Base-by-base conservation (phyloP, 2,888 invertebrate genomes). In the Cabera pusaria region DNA sequence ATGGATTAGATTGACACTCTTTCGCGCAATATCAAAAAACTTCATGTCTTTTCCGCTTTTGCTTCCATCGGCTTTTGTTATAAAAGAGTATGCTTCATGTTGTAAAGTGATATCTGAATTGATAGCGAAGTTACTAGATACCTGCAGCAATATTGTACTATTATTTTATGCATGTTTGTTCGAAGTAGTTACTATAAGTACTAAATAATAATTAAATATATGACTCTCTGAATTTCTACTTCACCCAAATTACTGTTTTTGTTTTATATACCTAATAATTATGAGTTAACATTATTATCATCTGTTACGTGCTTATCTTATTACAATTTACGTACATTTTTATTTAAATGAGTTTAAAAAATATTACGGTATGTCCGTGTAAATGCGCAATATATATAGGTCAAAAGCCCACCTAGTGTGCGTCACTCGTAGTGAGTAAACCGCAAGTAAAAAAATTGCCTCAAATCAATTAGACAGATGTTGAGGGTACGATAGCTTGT, bases 311-410 rank as follows among this genome's bases (percentile, higher is more conserved):
- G 29, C 3, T 9, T 14, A 19, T 9, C 21, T 14, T 14, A 14
- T 8, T 21, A 21, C 14, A 5, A n/a, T n/a, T n/a, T n/a, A 28
- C 21, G 10, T 23, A n/a, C 10, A 22, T n/a, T n/a, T n/a, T 10
- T 6, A 11, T 5, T 5, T 6, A 16, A 10, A 6, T 23, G 16
- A 22, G 5, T 10, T 17, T n/a, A 17, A 6, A 17, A 17, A 17
- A 17, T 16, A 2, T 3, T 22, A 17, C 12, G 1, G 20, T 29
- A 14, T 17, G 5, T 16, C 12, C 5, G 2, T 14, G 8, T 29
- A 12, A 14, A n/a, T n/a, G n/a, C n/a, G n/a, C n/a, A n/a, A n/a
- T n/a, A 3, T 16, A 31, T 31, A 23, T 23, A 23, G 31, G 31
- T 23, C 23, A 31, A 31, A 31, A 22, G 22, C 22, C 16, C 6